These are phyloP conservation scores for Drosophila macrothrix DNA, from an alignment of 2,888 invertebrate genomes.

Conservation along the genomic window DNA sequence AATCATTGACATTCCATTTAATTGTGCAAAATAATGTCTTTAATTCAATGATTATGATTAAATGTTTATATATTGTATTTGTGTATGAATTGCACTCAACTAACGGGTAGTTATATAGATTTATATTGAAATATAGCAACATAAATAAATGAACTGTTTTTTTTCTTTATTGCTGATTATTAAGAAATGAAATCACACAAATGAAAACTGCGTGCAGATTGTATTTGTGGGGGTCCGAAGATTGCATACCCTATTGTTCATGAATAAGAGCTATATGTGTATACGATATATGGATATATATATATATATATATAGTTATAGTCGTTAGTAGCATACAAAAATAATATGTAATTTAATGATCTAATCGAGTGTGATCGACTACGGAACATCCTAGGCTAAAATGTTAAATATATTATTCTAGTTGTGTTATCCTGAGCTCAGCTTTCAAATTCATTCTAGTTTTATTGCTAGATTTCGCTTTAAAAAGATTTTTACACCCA, in stretches of 20 bases:
- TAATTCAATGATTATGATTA: background rate
- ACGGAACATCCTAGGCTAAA: background rate
- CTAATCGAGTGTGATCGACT: background rate
- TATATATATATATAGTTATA: background rate
- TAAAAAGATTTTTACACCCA: background rate
- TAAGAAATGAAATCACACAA: background rate
- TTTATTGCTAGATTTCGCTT: background rate
- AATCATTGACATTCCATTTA: slow-evolving; percentile 30
- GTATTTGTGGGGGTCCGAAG: background rate
- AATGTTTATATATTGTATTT: background rate
- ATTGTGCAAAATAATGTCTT: background rate
- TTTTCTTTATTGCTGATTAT: background rate
- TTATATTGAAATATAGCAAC: slow-evolving; percentile 4
- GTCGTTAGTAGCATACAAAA: background rate
- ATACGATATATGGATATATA: background rate
- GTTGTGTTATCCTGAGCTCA: background rate
- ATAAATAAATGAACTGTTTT: background rate
- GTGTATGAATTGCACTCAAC: background rate
- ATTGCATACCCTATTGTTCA: background rate
- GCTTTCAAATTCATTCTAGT: background rate
- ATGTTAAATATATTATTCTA: background rate
- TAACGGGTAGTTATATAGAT: background rate
- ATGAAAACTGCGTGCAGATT: background rate
- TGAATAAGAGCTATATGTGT: background rate
- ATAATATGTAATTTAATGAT: too few relatives aligned